A percentile compares a stretch with the other conserved stretches of the same genome.
phyloP scores from a whole-genome alignment of 2,888 invertebrate genomes.

The Orthonevra nobilis region DNA sequence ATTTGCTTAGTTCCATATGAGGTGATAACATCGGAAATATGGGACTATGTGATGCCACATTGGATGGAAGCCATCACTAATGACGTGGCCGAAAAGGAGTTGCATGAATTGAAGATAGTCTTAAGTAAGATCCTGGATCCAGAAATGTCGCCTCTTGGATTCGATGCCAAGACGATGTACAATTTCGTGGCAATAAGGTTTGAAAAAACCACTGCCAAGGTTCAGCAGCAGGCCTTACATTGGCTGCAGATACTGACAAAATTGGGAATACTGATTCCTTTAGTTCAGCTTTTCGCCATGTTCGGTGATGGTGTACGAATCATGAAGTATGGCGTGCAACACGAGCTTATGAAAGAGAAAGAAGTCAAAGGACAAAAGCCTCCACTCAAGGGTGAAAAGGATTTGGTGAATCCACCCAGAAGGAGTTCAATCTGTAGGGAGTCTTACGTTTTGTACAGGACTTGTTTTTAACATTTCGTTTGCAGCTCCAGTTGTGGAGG shows the following conservation, averaged over 20 bases:
- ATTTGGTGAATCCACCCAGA: constrained; percentile 78
- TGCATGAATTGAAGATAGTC: constrained; percentile 90
- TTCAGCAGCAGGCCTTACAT: constrained; percentile 92
- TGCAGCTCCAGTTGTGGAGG: constrained; percentile 85
- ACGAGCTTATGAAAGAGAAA: constrained; percentile 80
- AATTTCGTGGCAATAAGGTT: constrained; percentile 95
- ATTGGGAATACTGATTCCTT: constrained; percentile 93
- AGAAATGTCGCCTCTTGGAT: constrained; percentile 96
- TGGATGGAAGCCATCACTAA: constrained; percentile 99
- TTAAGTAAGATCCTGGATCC: constrained; percentile 97
- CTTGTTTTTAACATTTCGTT: neutral
- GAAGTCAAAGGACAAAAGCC: constrained; percentile 76
- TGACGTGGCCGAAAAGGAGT: constrained; percentile 93
- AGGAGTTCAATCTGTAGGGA: constrained; percentile 83
- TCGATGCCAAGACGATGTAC: constrained; percentile 96
- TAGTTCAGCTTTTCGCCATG: constrained; percentile 92
- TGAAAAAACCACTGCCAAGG: constrained; percentile 88
- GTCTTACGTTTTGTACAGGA: neutral
- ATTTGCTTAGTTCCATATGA: constrained; percentile 99
- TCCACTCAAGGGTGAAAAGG: constrained; percentile 76
- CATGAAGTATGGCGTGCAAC: constrained; percentile 83
- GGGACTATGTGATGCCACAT: constrained; percentile 99
- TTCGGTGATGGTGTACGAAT: constrained; percentile 92
- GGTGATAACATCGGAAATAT: constrained; percentile 96
- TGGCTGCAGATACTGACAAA: constrained; percentile 94